Evolutionary conservation across 2,888 invertebrate species (phyloP), one percentile per base, ranked within the genome.

Genomic region (Altica lythri): DNA sequence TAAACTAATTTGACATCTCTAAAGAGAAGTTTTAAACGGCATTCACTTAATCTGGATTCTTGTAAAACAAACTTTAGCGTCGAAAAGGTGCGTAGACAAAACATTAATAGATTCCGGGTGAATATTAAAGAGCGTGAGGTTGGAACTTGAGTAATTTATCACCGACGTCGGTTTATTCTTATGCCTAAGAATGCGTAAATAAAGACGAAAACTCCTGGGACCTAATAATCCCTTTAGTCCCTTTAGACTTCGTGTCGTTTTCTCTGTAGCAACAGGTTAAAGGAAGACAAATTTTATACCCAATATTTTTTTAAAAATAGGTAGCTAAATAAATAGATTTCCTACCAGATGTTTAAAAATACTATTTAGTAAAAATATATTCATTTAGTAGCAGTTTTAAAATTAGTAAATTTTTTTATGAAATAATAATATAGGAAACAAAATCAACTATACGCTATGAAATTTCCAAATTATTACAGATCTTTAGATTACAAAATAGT

Each of bases 171-270:
- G 55, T 53, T 52, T 53, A 57, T 60, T 57, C 57, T 60, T 55
- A 47, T 53, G 43, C 49, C 49, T 43, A 53, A 54, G 53, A 57
- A 57, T 57, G 57, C 60, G 53, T 51, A 56, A 59, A 59, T 56
- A 49, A 56, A 54, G 56, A 51, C 52, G 44, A 35, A 53, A 44
- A 53, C 51, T 51, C 34, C 16, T 16, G 34, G 34, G 34, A 16
- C 34, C 34, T 34, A 34, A 34, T 34, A 34, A 34, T 34, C 34
- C 34, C 14, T 34, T 34, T 16, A 10, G 6, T 16, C 34, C 34
- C 14, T 34, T 34, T 16, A 10, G 6, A 13, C 34, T 16, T 34
- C 16, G 14, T 8, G 34, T 34, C 16, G 13, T 34, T 34, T 16
- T 34, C 16, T 34, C 8, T 16, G 14, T 4, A 34, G 34, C 34